A percentile compares a stretch with the other conserved stretches of the same genome.
phyloP scores from a whole-genome alignment of 2,113 vertebrate species.

The Anguilla rostrata region DNA sequence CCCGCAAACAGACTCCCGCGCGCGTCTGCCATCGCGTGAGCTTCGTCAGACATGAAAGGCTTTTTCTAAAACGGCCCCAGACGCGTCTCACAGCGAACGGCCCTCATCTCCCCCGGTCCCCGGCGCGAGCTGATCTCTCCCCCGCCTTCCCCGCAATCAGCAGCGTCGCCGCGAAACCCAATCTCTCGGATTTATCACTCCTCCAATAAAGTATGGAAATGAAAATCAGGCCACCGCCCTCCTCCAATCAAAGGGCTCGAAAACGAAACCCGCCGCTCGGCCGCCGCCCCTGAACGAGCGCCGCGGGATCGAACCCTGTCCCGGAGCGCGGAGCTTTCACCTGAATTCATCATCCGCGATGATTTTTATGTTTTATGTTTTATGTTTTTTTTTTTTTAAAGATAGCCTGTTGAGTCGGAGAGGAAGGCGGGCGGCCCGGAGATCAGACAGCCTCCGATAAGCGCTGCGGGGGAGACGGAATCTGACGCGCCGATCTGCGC shows the following conservation, averaged over 20 bases:
- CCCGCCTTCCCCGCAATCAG: not conserved
- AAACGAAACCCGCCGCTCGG: not conserved
- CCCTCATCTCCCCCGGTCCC: too few species aligned
- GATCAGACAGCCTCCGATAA: not conserved
- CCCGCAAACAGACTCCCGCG: too few species aligned
- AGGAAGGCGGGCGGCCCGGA: not conserved
- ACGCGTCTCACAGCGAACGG: not conserved
- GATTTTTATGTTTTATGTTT: not conserved
- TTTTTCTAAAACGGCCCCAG: not conserved
- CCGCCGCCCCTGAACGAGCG: too few species aligned
- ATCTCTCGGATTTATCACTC: not conserved
- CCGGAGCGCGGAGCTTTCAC: not conserved
- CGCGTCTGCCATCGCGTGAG: not conserved
- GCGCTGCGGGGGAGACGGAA: not conserved
- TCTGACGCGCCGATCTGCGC: not conserved
- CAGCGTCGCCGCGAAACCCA: not conserved
- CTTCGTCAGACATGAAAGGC: not conserved
- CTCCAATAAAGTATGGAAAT: not conserved
- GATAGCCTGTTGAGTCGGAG: not conserved
- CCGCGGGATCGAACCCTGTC: too few species aligned
- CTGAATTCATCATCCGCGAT: not conserved
- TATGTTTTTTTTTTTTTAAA: not conserved
- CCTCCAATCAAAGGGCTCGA: not conserved
- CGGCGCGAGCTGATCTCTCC: not conserved
- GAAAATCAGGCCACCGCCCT: not conserved